Evolutionary conservation across 2,113 vertebrate species (phyloP).

Genomic region (Erpornis zantholeuca): DNA sequence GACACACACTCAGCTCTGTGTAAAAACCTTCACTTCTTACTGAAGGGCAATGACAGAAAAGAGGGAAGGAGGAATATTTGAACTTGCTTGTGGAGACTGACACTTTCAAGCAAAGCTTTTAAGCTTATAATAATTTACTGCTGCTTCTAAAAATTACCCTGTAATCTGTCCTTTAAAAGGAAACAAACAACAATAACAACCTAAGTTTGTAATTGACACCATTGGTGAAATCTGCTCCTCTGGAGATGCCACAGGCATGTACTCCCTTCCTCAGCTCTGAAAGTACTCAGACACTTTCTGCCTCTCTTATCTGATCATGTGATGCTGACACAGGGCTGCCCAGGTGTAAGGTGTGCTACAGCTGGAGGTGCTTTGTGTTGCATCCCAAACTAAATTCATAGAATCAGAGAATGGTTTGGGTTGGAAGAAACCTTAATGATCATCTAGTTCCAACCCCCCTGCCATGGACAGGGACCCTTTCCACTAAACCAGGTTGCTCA

Average conservation of each 20-base stretch:
- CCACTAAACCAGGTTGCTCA: not conserved
- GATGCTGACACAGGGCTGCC: not conserved
- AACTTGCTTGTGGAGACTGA: not conserved
- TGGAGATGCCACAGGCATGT: not conserved
- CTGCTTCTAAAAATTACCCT: not conserved
- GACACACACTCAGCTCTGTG: fast-evolving
- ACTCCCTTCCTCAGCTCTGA: not conserved
- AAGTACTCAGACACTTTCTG: not conserved
- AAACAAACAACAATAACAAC: not conserved
- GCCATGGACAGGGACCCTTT: not conserved
- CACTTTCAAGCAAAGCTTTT: not conserved
- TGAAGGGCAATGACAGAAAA: not conserved
- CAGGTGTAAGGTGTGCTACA: fast-evolving
- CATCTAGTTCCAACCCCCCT: not conserved
- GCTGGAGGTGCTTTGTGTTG: not conserved
- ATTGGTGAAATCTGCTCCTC: not conserved
- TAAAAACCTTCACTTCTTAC: not conserved
- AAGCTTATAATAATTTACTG: not conserved
- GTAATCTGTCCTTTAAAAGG: not conserved
- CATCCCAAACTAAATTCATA: not conserved
- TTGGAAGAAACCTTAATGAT: not conserved
- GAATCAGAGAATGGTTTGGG: not conserved
- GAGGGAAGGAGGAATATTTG: not conserved
- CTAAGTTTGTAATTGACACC: not conserved
- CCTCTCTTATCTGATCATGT: fast-evolving